Base-by-base conservation (phyloP, 2,888 invertebrate genomes). In the Orthosia cruda region DNA sequence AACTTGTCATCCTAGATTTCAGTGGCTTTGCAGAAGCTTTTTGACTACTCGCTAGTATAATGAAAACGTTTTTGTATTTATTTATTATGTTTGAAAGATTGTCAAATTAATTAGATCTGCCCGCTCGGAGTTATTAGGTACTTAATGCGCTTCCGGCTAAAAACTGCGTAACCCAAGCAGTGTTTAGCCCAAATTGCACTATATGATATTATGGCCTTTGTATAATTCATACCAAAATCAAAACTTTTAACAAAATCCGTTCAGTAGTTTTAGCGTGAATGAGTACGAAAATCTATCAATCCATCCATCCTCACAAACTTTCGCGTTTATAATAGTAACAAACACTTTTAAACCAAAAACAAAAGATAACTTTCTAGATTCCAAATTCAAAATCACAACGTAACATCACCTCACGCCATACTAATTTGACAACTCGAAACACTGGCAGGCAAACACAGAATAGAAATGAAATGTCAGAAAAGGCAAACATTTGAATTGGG, bases 401-500 rank as follows among this genome's bases (percentile, higher is more conserved):
- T 18, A 47, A 16, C 23, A 12, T 26, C 47, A 16, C 26, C 32
- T 13, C 7, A 45, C 20, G 57, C 7, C 20, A 20, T 52, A 20
- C n/a, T 50, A 61, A 76, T 52, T 72, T 61, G 26, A 45, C 64
- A 65, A 23, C 45, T 20, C 13, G 32, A 45, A 69, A 49, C n/a
- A 65, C 54, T 78, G 47, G 47, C 54, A 20, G 78, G 16, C 71
- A 70, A 26, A 50, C 9, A 59, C 26, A 45, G 16, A 45, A 77
- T 16, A 32, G 45, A 65, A 66, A 55, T 12, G 11, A 55, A 78
- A 40, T 62, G 40, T 73, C 55, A 57, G 62, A 57, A 71, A 71
- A 69, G 71, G 32, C 15, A 58, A 73, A 71, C 20, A 66, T 79
- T 81, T 73, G 61, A 64, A 71, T 74, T 68, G 16, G n/a, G 71